phyloP scores from a whole-genome alignment of 2,113 vertebrate genomes.

The Etheostoma spectabile region DNA sequence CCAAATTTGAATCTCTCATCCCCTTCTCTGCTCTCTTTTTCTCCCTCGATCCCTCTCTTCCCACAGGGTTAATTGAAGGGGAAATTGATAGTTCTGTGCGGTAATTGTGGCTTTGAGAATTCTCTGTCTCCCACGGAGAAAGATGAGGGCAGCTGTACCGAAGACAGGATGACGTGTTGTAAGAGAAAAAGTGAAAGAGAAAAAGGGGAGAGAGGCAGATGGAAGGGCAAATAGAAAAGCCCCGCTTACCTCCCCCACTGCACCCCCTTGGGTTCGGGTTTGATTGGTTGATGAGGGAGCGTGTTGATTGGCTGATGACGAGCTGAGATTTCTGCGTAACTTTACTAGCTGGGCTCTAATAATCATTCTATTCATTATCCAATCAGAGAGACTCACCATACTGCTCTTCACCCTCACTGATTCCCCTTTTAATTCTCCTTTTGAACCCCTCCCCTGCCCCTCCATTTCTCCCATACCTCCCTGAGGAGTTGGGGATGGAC shows the following conservation, averaged over 20 bases:
- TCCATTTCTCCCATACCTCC: slow-evolving; percentile 64
- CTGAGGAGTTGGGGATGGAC: slow-evolving; percentile 73
- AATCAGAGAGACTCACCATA: slow-evolving; percentile 79
- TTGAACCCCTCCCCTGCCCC: slow-evolving; percentile 31
- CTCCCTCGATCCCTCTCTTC: slow-evolving; percentile 55
- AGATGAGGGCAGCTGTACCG: slow-evolving; percentile 67
- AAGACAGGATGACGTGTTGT: slow-evolving; percentile 47
- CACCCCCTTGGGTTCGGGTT: slow-evolving; percentile 23
- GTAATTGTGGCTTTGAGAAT: slow-evolving; percentile 84
- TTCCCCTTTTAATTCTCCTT: slow-evolving; percentile 65
- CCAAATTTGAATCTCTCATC: slow-evolving; percentile 75
- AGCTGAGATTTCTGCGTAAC: slow-evolving; percentile 55
- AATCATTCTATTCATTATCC: slow-evolving; percentile 83
- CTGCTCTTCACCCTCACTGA: slow-evolving; percentile 57
- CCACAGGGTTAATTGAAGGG: slow-evolving; percentile 84
- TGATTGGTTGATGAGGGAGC: slow-evolving; percentile 76
- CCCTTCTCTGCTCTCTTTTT: slow-evolving; percentile 46
- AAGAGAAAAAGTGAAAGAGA: slow-evolving; percentile 19
- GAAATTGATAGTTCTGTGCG: slow-evolving; percentile 83
- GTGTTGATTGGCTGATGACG: slow-evolving; percentile 76
- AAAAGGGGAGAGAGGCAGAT: slow-evolving; percentile 42
- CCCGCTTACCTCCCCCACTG: not conserved
- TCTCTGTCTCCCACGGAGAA: slow-evolving; percentile 71
- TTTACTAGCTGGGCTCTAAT: slow-evolving; percentile 70
- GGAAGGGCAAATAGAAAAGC: slow-evolving; percentile 45